phyloP scores from a whole-genome alignment of 2,888 invertebrate genomes.

The Drosophila niveifrons region DNA sequence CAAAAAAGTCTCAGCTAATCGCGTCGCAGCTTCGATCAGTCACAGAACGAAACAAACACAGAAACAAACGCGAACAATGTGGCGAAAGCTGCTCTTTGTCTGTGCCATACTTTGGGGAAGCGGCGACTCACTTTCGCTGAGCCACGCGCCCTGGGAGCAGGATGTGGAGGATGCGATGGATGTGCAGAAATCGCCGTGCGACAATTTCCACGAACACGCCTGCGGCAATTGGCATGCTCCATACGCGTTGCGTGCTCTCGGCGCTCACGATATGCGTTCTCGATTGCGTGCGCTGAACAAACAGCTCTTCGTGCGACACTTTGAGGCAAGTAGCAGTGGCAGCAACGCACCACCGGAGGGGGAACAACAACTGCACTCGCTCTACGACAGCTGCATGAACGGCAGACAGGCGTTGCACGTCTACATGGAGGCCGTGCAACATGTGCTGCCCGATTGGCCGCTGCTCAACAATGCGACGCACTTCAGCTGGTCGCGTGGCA shows the following conservation, averaged over 20 bases:
- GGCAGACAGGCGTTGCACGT: conserved; percentile 54
- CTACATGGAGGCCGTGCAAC: conserved; percentile 66
- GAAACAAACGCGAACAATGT: not conserved
- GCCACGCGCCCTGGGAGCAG: conserved; percentile 1
- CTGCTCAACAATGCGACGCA: conserved; percentile 56
- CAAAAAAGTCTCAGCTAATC: not conserved
- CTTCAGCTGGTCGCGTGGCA: conserved; percentile 74
- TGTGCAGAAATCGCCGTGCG: conserved; percentile 88
- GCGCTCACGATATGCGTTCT: conserved; percentile 71
- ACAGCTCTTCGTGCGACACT: conserved; percentile 64
- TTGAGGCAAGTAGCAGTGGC: conserved; percentile 43
- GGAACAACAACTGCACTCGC: conserved; percentile 28
- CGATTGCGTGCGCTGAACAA: conserved; percentile 71
- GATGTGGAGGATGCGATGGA: conserved; percentile 57
- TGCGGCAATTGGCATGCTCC: conserved; percentile 91
- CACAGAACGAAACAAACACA: not conserved
- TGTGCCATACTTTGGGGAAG: not conserved
- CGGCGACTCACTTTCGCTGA: conserved; percentile 6
- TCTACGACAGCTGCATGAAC: conserved; percentile 73
- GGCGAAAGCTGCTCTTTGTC: not conserved
- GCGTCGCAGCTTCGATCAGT: not conserved
- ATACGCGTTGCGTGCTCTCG: conserved; percentile 53
- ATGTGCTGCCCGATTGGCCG: conserved; percentile 69
- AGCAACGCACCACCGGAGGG: not conserved
- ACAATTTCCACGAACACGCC: conserved; percentile 93